These are phyloP conservation scores for Neocloeon triangulifer DNA, from an alignment of 1,140 invertebrate species.

Conservation along the genomic window DNA sequence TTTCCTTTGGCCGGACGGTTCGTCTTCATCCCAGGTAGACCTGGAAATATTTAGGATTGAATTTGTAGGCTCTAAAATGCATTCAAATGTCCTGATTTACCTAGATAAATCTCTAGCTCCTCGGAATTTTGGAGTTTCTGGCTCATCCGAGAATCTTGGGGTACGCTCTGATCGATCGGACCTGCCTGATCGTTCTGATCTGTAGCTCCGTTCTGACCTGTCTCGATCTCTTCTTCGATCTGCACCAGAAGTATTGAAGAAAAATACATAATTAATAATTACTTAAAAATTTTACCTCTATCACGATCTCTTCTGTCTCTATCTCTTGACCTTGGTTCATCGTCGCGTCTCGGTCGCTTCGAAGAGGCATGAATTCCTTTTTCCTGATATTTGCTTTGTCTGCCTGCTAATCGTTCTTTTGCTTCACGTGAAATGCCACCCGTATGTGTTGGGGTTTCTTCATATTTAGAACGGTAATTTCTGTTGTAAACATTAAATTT, in stretches of 20 bases:
- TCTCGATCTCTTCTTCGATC: slow-evolving; percentile 10
- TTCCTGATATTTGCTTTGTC: slow-evolving; percentile 31
- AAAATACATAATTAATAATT: too few relatives aligned
- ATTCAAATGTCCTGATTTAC: not conserved
- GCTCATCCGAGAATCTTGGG: not conserved
- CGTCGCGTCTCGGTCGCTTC: slow-evolving; percentile 25
- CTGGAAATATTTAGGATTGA: slow-evolving; percentile 17
- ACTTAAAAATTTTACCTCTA: slow-evolving; percentile 28
- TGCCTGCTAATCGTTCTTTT: slow-evolving; percentile 38
- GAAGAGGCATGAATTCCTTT: slow-evolving; percentile 24
- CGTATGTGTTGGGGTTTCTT: slow-evolving; percentile 83
- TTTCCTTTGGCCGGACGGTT: slow-evolving; percentile 30
- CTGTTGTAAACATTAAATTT: slow-evolving; percentile 15
- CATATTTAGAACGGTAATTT: slow-evolving; percentile 48
- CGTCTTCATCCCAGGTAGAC: slow-evolving; percentile 72
- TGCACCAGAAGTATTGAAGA: too few relatives aligned
- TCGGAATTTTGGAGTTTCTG: not conserved
- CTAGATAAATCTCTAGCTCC: not conserved
- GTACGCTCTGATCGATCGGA: slow-evolving; percentile 3
- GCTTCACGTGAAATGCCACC: slow-evolving; percentile 70
- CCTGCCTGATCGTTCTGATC: slow-evolving; percentile 8
- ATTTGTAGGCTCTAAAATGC: not conserved
- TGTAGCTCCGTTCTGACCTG: slow-evolving; percentile 13
- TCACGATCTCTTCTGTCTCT: slow-evolving; percentile 27
- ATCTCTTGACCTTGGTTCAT: slow-evolving; percentile 15